A percentile compares a stretch with the other conserved stretches of the same genome.
Evolutionary conservation across 2,797 vertebrate genomes (phyloP).

Genomic region (Sarcoramphus papa): DNA sequence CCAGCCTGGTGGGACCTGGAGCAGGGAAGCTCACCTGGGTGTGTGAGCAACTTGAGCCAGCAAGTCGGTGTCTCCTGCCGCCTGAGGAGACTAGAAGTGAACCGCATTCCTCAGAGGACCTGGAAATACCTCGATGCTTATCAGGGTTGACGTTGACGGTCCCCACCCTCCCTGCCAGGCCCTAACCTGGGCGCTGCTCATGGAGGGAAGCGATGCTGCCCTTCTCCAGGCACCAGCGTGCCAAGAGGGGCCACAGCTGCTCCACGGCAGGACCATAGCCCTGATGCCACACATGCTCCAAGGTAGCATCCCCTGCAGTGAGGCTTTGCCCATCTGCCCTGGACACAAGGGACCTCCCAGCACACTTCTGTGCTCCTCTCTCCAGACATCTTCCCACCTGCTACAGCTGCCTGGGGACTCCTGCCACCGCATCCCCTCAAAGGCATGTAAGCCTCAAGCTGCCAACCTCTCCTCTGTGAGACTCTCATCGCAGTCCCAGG

Average conservation of each 20-base stretch:
- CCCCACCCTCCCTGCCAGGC: constrained; percentile 54
- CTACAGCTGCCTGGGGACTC: background rate
- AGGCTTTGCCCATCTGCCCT: background rate
- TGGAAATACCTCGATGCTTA: constrained; percentile 58
- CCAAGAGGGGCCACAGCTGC: background rate
- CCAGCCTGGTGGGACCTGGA: background rate
- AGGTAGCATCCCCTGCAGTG: background rate
- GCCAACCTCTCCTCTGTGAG: background rate
- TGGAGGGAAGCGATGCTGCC: background rate
- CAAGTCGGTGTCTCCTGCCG: background rate
- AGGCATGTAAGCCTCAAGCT: background rate
- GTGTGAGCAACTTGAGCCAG: constrained; percentile 39
- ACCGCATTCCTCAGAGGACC: constrained; percentile 41
- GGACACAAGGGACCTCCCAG: background rate
- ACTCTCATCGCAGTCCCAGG: background rate
- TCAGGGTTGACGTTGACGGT: constrained; percentile 27
- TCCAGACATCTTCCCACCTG: background rate
- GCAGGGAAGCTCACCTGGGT: background rate
- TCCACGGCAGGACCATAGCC: background rate
- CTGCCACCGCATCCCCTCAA: background rate
- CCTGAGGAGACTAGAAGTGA: constrained; percentile 38
- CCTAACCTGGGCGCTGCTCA: background rate
- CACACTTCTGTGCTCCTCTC: background rate
- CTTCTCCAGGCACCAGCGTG: background rate
- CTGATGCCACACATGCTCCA: background rate